These are phyloP conservation scores for Fratercula arctica DNA, from an alignment of 2,797 vertebrate genomes.

Conservation along the genomic window DNA sequence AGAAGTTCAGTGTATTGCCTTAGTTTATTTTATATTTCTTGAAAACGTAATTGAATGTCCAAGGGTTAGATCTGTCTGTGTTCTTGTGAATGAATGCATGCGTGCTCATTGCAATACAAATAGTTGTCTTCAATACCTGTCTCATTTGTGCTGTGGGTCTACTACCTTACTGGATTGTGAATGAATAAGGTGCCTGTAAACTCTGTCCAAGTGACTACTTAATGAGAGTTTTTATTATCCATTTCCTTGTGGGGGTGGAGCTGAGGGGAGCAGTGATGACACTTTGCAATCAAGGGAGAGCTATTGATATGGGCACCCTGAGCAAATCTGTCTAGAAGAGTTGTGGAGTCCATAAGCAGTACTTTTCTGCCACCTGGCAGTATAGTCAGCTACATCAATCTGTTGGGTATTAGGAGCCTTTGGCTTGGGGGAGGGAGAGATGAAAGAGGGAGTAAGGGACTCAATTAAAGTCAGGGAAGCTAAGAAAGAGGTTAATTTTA, in stretches of 20 bases:
- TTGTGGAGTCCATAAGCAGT: not conserved
- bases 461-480: not conserved
- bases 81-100: not conserved
- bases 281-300: not conserved
- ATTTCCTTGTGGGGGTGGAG: not conserved
- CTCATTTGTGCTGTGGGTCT: not conserved
- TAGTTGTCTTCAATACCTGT: not conserved
- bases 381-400: not conserved
- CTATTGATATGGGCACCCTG: not conserved
- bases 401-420: not conserved
- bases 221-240: not conserved
- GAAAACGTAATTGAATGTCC: not conserved
- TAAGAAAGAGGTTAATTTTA: not conserved
- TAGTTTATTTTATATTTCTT: not conserved
- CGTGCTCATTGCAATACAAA: not conserved
- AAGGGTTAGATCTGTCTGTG: not conserved
- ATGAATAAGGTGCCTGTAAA: not conserved
- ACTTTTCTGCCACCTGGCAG: not conserved
- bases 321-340: not conserved
- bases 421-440: not conserved
- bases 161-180: not conserved
- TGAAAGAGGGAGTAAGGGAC: not conserved
- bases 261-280: not conserved
- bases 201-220: not conserved
- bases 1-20: not conserved